These are phyloP conservation scores for Chaetophractus vellerosus DNA, from an alignment of 2,797 vertebrate genomes.

Conservation along the genomic window DNA sequence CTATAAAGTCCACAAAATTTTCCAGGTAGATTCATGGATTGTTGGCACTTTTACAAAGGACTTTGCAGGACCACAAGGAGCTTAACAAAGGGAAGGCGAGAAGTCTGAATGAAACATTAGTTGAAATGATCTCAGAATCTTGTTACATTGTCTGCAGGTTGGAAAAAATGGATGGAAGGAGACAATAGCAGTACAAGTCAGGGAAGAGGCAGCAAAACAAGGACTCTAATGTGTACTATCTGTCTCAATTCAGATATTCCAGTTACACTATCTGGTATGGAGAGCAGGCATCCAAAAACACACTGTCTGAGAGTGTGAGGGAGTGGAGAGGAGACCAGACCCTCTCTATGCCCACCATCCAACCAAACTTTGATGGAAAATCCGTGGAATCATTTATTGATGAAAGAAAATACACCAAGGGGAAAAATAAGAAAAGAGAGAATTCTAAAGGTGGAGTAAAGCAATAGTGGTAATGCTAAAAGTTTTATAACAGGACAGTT, in stretches of 20 bases:
- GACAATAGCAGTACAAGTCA: accelerated
- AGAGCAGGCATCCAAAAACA: neutral
- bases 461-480: neutral
- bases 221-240: accelerated
- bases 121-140: neutral
- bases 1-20: neutral
- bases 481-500: neutral
- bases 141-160: neutral
- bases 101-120: neutral
- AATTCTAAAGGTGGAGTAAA: neutral
- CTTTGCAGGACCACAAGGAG: neutral
- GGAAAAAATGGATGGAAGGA: neutral
- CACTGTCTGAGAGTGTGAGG: too few relatives aligned
- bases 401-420: neutral
- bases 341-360: neutral
- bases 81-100: neutral
- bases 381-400: neutral
- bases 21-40: neutral
- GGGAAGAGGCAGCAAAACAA: neutral
- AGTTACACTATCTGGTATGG: neutral
- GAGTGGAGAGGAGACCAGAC: neutral
- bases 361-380: neutral
- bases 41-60: neutral
- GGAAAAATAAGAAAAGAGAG: neutral
- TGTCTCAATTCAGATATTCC: too few relatives aligned